Conservation (phyloP, 1,140 invertebrate genomes). For the Caenorhabditis elegans region WBcel235 BX284602.5:9033001-9033500, state of each 20-base stretch:
- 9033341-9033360: background rate
- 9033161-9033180: slow-evolving; percentile 19
- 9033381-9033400: slow-evolving; percentile 3
- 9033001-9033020: too few relatives aligned
- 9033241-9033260: slow-evolving; percentile 11
- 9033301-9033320: slow-evolving; percentile 25
- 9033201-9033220: slow-evolving; percentile 1
- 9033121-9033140: background rate
- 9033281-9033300: background rate
- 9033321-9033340: background rate
- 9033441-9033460: background rate
- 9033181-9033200: background rate
- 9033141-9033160: background rate
- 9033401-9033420: background rate
- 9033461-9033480: background rate
- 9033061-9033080: background rate
- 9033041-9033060: background rate
- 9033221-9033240: background rate
- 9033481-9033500: background rate
- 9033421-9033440: background rate
- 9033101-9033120: background rate
- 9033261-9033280: slow-evolving; percentile 10
- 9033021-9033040: too few relatives aligned
- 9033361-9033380: background rate
- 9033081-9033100: background rate